A percentile compares a stretch with the other conserved stretches of the same genome.
Conservation (phyloP, 2,113 vertebrate species). For the Xenus cinereus region DNA sequence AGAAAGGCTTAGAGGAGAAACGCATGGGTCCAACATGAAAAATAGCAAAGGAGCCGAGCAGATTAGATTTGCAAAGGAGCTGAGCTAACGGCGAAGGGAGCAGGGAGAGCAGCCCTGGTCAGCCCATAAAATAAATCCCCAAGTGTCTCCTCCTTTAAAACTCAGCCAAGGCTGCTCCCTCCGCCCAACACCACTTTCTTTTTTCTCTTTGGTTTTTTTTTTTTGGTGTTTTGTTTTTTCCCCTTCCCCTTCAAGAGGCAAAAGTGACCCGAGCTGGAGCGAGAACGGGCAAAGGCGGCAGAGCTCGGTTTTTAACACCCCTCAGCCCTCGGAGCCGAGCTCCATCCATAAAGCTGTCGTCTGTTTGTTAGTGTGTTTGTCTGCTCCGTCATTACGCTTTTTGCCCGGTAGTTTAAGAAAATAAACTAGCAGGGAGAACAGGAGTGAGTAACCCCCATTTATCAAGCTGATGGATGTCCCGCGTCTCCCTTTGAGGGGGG, state of each 20-base stretch:
- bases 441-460: slow-evolving; percentile 28
- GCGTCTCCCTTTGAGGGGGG: background rate
- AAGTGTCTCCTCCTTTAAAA: slow-evolving; percentile 27
- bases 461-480: slow-evolving; percentile 47
- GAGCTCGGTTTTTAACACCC: background rate
- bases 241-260: background rate
- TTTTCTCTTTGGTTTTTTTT: background rate
- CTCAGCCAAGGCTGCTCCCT: background rate
- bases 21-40: slow-evolving; percentile 65
- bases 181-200: background rate
- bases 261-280: background rate
- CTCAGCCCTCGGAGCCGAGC: background rate
- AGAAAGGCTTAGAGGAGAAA: slow-evolving; percentile 71
- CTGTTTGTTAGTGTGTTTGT: slow-evolving; percentile 59
- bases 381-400: slow-evolving; percentile 24
- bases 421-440: slow-evolving; percentile 42
- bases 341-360: slow-evolving; percentile 66
- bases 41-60: slow-evolving; percentile 62
- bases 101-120: background rate
- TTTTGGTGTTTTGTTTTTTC: too few relatives aligned
- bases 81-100: slow-evolving; percentile 10
- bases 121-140: slow-evolving; percentile 26
- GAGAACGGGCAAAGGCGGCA: background rate
- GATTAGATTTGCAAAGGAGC: slow-evolving; percentile 69
- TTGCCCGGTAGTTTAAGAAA: slow-evolving; percentile 60